These are phyloP conservation scores for Caradrina clavipalpis DNA, from an alignment of 2,888 invertebrate species.

Conservation along the genomic window DNA sequence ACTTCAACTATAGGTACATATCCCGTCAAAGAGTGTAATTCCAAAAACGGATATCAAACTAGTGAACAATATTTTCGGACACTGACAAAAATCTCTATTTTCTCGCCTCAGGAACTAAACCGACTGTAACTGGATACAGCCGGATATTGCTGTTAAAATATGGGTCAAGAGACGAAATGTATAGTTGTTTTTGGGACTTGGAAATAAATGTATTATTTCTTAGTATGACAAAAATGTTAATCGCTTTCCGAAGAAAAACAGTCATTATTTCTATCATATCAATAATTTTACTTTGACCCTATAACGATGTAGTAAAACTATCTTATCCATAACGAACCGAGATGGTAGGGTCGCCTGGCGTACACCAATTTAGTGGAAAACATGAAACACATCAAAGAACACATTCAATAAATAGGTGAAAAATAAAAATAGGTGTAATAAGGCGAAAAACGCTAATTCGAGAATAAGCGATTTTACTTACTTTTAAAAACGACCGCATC, in stretches of 20 bases:
- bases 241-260: conserved; percentile 26
- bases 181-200: conserved; percentile 1
- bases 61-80: conserved; percentile 1
- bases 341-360: no score
- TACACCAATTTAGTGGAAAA: no score
- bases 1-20: background rate
- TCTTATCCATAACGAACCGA: background rate
- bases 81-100: conserved; percentile 1
- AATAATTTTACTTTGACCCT: conserved; percentile 8
- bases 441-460: no score
- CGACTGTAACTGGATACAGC: conserved; percentile 51
- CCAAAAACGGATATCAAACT: conserved; percentile 3
- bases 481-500: no score
- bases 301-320: background rate
- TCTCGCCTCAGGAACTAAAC: conserved; percentile 23
- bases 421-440: no score
- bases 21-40: background rate
- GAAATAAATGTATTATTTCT: background rate
- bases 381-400: no score
- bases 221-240: conserved; percentile 18
- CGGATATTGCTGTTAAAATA: conserved; percentile 57
- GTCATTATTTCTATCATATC: conserved; percentile 1
- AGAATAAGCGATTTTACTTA: no score
- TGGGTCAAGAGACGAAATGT: conserved; percentile 51
- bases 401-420: no score